Evolutionary conservation across 2,797 vertebrate genomes (phyloP), one percentile per base, ranked within the genome.

Genomic region (Halcyon smyrnensis): DNA sequence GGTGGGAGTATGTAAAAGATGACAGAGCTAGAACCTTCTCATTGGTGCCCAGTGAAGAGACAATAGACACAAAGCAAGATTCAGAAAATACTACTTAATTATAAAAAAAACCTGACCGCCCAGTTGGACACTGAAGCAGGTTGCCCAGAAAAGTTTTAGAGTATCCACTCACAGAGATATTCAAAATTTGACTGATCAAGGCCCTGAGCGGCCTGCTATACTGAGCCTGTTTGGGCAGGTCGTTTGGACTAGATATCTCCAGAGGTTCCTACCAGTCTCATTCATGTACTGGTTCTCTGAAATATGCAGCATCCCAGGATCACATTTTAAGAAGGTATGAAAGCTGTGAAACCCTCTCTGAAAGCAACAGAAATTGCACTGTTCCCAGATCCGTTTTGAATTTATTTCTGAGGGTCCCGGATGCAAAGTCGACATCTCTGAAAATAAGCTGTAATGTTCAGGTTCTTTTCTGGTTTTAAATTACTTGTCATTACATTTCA

Each of bases 41-140:
- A 8, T 16, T 8, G 7, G 4, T 37, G 19, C 9, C 19, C 3
- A 1, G 6, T 5, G 28, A 34, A 71, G 27, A 48, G 7, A 11
- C 24, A 54, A 11, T 6, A 5, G 15, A 10, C 30, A 54, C n/a
- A 41, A 82, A 51, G 9, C 1, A 7, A 62, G 62, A n/a, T 15
- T 43, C 11, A 80, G 24, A 59, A 80, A 74, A 68, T 43, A 34
- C 13, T 12, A 54, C 11, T 17, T 2, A 5, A 12, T 16, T 24
- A 17, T 8, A 45, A 50, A 53, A 25, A 15, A 11, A 13, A 7
- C 2, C n/a, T 70, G 9, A 34, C 3, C 21, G 59, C 2, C 6
- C 1, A 0, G 13, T 15, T 2, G 10, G 19, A 6, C n/a, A 28
- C 0, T 0, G 1, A 16, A 48, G 21, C 14, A 73, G 34, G 21